Evolutionary conservation across 2,113 vertebrate genomes (phyloP).

Genomic region (Caretta caretta): DNA sequence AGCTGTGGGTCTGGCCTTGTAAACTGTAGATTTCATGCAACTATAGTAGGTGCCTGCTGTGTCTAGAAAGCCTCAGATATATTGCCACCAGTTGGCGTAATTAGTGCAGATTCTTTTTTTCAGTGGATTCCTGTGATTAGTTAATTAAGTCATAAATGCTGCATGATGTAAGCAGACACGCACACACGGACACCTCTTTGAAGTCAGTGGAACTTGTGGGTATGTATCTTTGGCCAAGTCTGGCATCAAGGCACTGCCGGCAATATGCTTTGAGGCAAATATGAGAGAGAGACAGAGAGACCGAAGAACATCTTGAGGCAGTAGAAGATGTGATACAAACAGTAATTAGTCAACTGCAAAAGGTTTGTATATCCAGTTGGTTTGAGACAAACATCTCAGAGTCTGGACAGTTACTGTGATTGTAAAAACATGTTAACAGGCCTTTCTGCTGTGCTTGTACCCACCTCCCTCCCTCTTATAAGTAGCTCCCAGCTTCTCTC

Average conservation of each 20-base stretch:
- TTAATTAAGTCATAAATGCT: too few relatives aligned
- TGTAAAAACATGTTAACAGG: not conserved
- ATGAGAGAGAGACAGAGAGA: too few relatives aligned
- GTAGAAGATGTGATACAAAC: too few relatives aligned
- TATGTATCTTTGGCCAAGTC: too few relatives aligned
- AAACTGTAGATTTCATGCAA: not conserved
- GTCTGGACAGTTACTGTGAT: not conserved
- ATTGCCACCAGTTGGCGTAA: not conserved
- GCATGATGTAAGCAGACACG: too few relatives aligned
- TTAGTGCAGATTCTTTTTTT: not conserved
- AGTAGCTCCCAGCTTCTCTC: not conserved
- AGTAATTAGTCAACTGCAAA: too few relatives aligned
- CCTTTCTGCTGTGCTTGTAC: not conserved
- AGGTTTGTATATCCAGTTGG: not conserved
- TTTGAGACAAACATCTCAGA: not conserved
- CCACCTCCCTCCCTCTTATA: not conserved
- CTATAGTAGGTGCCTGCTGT: not conserved
- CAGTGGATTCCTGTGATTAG: accelerated
- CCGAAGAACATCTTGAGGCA: too few relatives aligned
- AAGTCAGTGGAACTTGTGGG: too few relatives aligned
- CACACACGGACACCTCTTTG: too few relatives aligned
- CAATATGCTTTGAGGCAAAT: too few relatives aligned
- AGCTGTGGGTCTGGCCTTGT: not conserved
- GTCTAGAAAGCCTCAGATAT: not conserved
- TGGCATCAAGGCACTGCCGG: too few relatives aligned